Base-by-base conservation (phyloP, 2,888 invertebrate species). In the Pimpla rufipes region DNA sequence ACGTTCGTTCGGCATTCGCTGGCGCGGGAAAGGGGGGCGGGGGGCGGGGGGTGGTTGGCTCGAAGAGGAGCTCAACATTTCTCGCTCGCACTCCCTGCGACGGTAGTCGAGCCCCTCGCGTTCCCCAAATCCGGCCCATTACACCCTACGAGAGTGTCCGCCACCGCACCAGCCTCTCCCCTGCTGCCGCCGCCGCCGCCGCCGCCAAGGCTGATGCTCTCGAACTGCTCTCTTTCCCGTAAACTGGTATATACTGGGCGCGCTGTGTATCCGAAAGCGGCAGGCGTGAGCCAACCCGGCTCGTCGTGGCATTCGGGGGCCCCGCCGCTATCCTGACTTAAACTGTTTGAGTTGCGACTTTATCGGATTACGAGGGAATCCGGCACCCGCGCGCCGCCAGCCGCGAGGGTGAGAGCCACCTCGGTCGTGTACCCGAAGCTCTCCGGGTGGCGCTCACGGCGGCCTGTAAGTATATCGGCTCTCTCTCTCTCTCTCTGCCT, bases 341-440 rank as follows among this genome's bases (percentile, higher is more conserved):
- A 92, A 90, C 90, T 92, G 90, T 92, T 92, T 92, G 91, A 92
- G 90, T 92, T 91, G 90, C 88, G 90, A 91, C 90, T 92, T 92
- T 90, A 88, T 89, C 87, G 90, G 90, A 91, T 92, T 92, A 92
- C 87, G 86, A 84, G 86, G 78, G 87, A 89, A 89, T 89, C 88
- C 88, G 87, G 87, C 85, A 85, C 86, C n/a, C 86, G 87, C 77
- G 84, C 93, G 93, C 93, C 93, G 93, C 83, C 85, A 62, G 88
- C 83, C 86, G 83, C 81, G 81, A 81, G 78, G 76, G 79, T 59
- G 68, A 64, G 66, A 40, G 29, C 75, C 85, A 85, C 84, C 87
- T 85, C 92, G 18, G 11, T 57, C 55, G 55, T 91, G 88, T 90
- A 71, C 42, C 42, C 21, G 23, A 23, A 71, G 71, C 70, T 70